Conservation (phyloP, 2,113 vertebrate species). For the Phasianus colchicus region DNA sequence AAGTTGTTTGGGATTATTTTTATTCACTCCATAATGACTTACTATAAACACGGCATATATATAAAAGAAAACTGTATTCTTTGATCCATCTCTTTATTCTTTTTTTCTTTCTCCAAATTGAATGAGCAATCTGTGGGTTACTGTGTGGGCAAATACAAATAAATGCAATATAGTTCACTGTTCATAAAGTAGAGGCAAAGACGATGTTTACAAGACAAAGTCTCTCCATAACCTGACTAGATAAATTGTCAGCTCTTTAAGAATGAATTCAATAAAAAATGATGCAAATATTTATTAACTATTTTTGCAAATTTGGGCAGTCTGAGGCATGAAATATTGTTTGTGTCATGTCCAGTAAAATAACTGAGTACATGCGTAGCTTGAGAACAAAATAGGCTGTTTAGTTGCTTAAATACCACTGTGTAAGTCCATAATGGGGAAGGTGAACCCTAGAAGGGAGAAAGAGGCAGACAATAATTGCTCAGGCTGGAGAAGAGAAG, state of each 20-base stretch:
- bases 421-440: neutral
- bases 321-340: neutral
- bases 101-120: neutral
- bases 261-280: neutral
- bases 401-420: neutral
- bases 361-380: neutral
- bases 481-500: neutral
- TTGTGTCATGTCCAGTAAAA: neutral
- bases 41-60: slow-evolving; percentile 30
- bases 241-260: neutral
- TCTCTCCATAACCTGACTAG: neutral
- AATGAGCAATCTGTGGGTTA: neutral
- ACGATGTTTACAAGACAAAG: neutral
- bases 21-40: slow-evolving; percentile 56
- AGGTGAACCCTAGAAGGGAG: neutral
- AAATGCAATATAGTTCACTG: neutral
- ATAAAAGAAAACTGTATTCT: slow-evolving; percentile 26
- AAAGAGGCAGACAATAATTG: neutral
- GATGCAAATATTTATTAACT: neutral
- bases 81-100: slow-evolving; percentile 34
- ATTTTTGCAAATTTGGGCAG: neutral
- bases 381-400: neutral
- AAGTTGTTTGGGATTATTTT: slow-evolving; percentile 52
- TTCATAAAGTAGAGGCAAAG: neutral
- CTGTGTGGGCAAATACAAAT: neutral